A percentile compares a stretch with the other conserved stretches of the same genome.
Conservation (phyloP, 1,140 invertebrate genomes). For the Dinoponera quadriceps region DNA sequence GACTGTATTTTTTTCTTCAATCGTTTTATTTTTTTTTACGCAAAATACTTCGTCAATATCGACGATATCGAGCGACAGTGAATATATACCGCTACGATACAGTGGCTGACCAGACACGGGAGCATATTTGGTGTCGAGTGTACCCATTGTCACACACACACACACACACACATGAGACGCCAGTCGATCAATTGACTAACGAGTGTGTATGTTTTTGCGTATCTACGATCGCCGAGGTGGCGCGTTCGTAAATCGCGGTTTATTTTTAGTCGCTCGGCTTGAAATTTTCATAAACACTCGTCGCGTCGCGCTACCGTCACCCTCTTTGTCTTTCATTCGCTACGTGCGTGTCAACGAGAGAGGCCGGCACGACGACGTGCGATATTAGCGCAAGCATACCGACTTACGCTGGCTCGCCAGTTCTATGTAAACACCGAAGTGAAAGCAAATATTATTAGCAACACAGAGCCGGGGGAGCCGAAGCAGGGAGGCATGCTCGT, state of each 20-base stretch:
- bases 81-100: no score
- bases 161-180: no score
- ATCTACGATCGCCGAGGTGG: conserved; percentile 56
- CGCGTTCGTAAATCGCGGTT: conserved; percentile 72
- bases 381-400: conserved; percentile 15
- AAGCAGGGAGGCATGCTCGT: neutral
- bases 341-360: neutral
- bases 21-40: no score
- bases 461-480: no score
- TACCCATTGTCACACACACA: conserved; percentile 33
- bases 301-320: neutral
- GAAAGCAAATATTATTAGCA: conserved; percentile 12
- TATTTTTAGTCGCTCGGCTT: conserved; percentile 69
- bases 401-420: neutral
- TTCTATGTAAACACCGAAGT: conserved; percentile 16
- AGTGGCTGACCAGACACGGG: no score
- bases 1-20: no score
- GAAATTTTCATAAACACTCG: conserved; percentile 57
- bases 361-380: neutral
- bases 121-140: no score
- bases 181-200: conserved; percentile 67
- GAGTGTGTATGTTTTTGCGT: conserved; percentile 72
- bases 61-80: no score
- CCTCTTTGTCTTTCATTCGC: neutral
- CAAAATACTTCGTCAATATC: no score